Base-by-base conservation (phyloP, 2,888 invertebrate species). In the Lepidochrysops patricia region DNA sequence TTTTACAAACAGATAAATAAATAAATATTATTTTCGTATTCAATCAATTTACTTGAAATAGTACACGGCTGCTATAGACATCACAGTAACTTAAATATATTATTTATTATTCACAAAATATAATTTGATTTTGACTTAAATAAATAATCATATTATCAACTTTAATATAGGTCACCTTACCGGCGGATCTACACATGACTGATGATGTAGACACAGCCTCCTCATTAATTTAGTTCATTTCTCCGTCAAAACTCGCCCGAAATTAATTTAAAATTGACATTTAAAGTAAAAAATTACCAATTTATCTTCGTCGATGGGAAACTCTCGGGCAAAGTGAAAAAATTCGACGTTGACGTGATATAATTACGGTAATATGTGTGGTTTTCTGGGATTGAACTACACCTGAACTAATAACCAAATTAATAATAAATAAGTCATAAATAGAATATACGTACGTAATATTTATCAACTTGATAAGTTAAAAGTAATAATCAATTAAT, bases 251-350 rank as follows among this genome's bases (percentile, higher is more conserved):
- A 65, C 62, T 61, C 52, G 54, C 27, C 54, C 29, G 61, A 64
- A 62, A 67, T 61, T 69, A 63, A 71, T 69, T 70, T 68, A 63
- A 54, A 63, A 58, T 61, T 71, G 70, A 70, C 70, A 71, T 70
- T 70, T 68, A 25, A n/a, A 34, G 29, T 32, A 50, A 58, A 34
- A 29, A 50, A 49, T 26, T 6, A 57, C 54, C 57, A 49, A 64
- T 60, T 59, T 62, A 64, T 62, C 63, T 64, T 61, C 12, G 23
- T 57, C 25, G 50, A 48, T 49, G 43, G 29, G 57, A 43, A 19
- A 57, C 48, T 57, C 56, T 27, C 29, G 49, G 61, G 63, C 64
- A 65, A 71, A 71, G 68, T 66, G 66, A 62, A 66, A 66, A 66
- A 63, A 64, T 67, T 69, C 56, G 57, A 50, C 60, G 60, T 61